Evolutionary conservation across 2,888 invertebrate genomes (phyloP).

Genomic region (Eupithecia abbreviata): DNA sequence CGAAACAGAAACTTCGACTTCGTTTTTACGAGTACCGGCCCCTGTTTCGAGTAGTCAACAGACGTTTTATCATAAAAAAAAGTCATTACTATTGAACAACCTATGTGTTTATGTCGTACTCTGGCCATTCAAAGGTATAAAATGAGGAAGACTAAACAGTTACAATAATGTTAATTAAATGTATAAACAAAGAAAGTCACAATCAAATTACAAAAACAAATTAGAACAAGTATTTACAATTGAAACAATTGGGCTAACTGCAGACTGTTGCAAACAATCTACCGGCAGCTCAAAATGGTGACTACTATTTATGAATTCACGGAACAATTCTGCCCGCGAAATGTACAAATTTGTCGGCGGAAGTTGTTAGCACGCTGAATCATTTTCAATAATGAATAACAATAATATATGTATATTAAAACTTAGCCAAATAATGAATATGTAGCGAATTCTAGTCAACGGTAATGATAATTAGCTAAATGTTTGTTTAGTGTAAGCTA

Average conservation of each 20-base stretch:
- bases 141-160: constrained; percentile 45
- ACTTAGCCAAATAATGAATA: constrained; percentile 57
- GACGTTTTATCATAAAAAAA: neutral
- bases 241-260: too few relatives aligned
- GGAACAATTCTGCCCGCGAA: constrained; percentile 16
- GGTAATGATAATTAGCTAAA: constrained; percentile 55
- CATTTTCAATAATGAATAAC: constrained; percentile 6
- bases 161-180: constrained; percentile 38
- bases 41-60: too few relatives aligned
- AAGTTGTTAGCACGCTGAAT: constrained; percentile 14
- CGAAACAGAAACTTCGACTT: too few relatives aligned
- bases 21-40: too few relatives aligned
- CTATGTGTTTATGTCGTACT: neutral
- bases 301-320: constrained; percentile 30
- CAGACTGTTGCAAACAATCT: too few relatives aligned
- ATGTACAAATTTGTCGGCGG: neutral
- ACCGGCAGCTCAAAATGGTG: too few relatives aligned
- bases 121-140: constrained; percentile 49
- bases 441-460: constrained; percentile 63
- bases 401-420: constrained; percentile 31
- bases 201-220: too few relatives aligned
- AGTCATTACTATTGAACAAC: neutral
- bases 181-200: constrained; percentile 23
- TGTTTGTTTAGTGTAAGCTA: constrained; percentile 53
- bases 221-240: too few relatives aligned